Conservation (phyloP, 1,140 invertebrate species). For the Microplitis mediator region DNA sequence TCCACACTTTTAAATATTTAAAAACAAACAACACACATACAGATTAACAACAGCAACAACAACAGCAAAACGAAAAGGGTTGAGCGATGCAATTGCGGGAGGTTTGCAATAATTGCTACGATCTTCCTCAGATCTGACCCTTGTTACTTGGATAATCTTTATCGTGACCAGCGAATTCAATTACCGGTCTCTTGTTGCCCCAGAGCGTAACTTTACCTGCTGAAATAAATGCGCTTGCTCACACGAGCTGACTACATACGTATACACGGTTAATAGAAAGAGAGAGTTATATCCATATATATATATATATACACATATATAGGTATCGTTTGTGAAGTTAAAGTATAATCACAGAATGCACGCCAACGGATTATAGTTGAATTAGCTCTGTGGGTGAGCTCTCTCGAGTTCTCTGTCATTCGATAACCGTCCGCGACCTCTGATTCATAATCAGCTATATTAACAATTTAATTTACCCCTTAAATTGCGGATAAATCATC, state of each 20-base stretch:
- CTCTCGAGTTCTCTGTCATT: neutral
- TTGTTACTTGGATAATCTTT: conserved; percentile 36
- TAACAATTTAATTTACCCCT: conserved; percentile 1
- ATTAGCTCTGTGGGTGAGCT: neutral
- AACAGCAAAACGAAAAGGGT: conserved; percentile 8
- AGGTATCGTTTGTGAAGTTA: neutral
- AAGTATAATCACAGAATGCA: conserved; percentile 7
- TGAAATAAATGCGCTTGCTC: conserved; percentile 5
- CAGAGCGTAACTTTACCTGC: conserved; percentile 15
- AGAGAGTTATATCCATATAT: no score
- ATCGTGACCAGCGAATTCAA: conserved; percentile 37
- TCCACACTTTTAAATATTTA: neutral
- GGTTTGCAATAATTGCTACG: conserved; percentile 27
- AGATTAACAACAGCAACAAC: neutral
- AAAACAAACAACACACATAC: neutral
- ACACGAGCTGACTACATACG: no score
- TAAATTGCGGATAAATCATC: no score
- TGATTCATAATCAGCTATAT: neutral
- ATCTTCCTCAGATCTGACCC: conserved; percentile 32
- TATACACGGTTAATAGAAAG: no score
- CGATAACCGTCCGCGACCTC: neutral
- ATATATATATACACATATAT: no score
- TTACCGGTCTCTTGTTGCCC: conserved; percentile 29
- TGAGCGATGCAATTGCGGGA: neutral
- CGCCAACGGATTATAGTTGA: neutral